Conservation (phyloP, 2,113 vertebrate genomes). For the Cephalopholis sonnerati region DNA sequence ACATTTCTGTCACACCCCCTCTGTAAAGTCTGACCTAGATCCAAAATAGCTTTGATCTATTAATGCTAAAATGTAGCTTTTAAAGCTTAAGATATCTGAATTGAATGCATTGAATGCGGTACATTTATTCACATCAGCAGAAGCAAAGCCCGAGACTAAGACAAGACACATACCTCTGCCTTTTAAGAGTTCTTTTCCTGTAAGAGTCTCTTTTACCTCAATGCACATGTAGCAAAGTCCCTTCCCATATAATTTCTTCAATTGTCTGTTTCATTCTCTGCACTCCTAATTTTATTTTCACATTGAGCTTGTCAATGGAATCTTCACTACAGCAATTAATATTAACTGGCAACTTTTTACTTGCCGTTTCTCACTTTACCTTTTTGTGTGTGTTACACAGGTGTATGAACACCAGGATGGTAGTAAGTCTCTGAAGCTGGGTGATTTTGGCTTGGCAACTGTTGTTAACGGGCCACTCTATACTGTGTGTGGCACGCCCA, state of each 20-base stretch:
- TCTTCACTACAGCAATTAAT: not conserved
- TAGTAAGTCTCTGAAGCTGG: slow-evolving; percentile 95
- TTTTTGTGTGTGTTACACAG: slow-evolving; percentile 76
- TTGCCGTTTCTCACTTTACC: not conserved
- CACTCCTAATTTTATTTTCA: not conserved
- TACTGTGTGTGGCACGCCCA: slow-evolving; percentile 96
- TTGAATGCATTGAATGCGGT: not conserved
- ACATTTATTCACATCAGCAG: not conserved
- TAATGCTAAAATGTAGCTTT: not conserved
- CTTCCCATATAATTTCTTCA: not conserved
- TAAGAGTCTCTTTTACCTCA: not conserved
- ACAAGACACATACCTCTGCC: not conserved
- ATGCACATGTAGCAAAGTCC: not conserved
- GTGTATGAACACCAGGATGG: slow-evolving; percentile 97
- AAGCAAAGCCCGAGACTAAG: not conserved
- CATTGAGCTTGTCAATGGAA: not conserved
- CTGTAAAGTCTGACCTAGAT: not conserved
- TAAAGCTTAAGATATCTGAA: not conserved
- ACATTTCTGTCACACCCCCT: not conserved
- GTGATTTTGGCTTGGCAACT: slow-evolving; percentile 97
- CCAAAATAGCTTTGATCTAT: not conserved
- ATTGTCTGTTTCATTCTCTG: not conserved
- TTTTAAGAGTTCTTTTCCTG: not conserved
- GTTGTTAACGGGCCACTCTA: slow-evolving; percentile 94
- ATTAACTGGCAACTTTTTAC: not conserved